A percentile compares a stretch with the other conserved stretches of the same genome.
Conservation (phyloP, 2,888 invertebrate genomes). For the Sturmia bella region DNA sequence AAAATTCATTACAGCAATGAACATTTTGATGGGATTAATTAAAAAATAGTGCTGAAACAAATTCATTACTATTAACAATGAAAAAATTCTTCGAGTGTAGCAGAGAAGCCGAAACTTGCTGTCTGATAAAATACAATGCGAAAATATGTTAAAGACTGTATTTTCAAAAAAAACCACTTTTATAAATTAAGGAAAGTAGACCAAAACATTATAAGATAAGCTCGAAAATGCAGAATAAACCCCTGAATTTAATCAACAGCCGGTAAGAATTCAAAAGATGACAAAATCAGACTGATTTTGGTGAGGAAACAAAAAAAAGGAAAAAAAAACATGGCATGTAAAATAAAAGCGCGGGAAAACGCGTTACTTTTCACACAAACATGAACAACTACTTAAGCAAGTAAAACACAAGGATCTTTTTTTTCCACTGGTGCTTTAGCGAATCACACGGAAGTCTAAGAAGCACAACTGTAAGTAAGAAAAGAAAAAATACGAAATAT, state of each 20-base stretch:
- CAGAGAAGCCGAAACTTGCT: too few relatives aligned
- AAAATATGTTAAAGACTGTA: too few relatives aligned
- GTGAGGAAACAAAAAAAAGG: background rate
- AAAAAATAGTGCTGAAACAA: too few relatives aligned
- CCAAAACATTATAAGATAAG: background rate
- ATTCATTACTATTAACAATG: too few relatives aligned
- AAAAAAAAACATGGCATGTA: constrained; percentile 20
- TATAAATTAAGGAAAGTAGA: too few relatives aligned
- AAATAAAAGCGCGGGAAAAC: constrained; percentile 55
- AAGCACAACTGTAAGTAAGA: constrained; percentile 9
- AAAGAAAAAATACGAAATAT: background rate
- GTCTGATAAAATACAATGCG: too few relatives aligned
- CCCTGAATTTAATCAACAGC: constrained; percentile 66
- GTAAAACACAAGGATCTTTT: background rate
- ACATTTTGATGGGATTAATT: too few relatives aligned
- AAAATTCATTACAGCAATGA: too few relatives aligned
- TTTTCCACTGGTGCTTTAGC: background rate
- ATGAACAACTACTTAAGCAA: constrained; percentile 51
- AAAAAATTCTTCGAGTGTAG: too few relatives aligned
- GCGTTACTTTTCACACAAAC: constrained; percentile 29
- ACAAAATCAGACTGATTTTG: constrained; percentile 16
- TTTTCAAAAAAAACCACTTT: too few relatives aligned
- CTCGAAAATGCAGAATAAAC: background rate
- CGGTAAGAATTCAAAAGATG: constrained; percentile 62
- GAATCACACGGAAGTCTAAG: constrained; percentile 13